phyloP scores from a whole-genome alignment of 2,888 invertebrate genomes.

The Eumacrocentrus americanus region DNA sequence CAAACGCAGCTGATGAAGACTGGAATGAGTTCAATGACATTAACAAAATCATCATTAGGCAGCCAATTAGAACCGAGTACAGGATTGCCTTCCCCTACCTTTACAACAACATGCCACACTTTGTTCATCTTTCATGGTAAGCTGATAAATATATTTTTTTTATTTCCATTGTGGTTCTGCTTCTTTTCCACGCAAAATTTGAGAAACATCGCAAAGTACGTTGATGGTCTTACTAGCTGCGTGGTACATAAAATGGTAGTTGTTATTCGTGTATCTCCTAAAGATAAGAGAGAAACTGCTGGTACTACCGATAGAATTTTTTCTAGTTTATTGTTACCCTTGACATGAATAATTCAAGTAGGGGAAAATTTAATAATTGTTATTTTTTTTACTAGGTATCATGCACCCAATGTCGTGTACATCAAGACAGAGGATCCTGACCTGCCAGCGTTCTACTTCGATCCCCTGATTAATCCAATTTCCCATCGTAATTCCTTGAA shows the following conservation, averaged over 20 bases:
- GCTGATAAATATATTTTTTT: slow-evolving; percentile 50
- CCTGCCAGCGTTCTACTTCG: slow-evolving; percentile 99
- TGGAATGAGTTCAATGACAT: slow-evolving; percentile 99
- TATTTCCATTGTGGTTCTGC: slow-evolving; percentile 11
- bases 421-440: slow-evolving; percentile 99
- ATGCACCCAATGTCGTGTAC: slow-evolving; percentile 98
- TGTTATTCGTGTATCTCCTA: slow-evolving; percentile 65
- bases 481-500: slow-evolving; percentile 91
- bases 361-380: no score
- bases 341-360: no score
- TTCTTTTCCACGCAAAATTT: slow-evolving; percentile 59
- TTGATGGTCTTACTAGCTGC: slow-evolving; percentile 65
- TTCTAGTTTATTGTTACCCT: no score
- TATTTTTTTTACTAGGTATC: slow-evolving; percentile 88
- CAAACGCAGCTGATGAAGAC: slow-evolving; percentile 97
- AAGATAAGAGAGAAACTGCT: slow-evolving; percentile 64
- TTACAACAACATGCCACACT: slow-evolving; percentile 98
- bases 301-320: slow-evolving; percentile 64
- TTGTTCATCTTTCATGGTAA: slow-evolving; percentile 98
- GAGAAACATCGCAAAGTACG: slow-evolving; percentile 45
- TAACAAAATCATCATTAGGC: slow-evolving; percentile 99
- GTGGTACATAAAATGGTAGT: slow-evolving; percentile 65
- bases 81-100: slow-evolving; percentile 99
- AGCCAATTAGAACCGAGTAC: slow-evolving; percentile 98
- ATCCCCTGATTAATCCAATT: slow-evolving; percentile 98